Evolutionary conservation across 2,797 vertebrate genomes (phyloP), one percentile per base, ranked within the genome.

Genomic region (Podargus strigoides): DNA sequence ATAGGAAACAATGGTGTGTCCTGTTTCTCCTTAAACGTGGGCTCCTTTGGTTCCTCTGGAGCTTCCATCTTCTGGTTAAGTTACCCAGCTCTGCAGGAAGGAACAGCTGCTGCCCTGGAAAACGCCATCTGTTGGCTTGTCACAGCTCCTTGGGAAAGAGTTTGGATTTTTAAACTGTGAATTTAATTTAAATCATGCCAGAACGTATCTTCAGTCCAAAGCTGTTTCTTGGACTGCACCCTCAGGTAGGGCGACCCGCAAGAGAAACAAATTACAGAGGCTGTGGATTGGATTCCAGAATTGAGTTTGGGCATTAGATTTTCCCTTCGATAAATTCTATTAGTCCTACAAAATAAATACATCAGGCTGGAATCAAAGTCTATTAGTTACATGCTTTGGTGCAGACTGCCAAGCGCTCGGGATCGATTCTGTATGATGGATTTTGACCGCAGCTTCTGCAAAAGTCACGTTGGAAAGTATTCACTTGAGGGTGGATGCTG

Each of bases 101-200:
- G 92, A 95, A n/a, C 96, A 96, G 95, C 91, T 96, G 96, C 93
- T 90, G 89, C 41, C 94, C 89, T 82, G 95, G 94, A 96, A 95
- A 97, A 50, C 6, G 42, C 91, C 28, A 5, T 92, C 95, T 96
- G 89, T 90, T 95, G 85, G 21, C 94, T 92, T 93, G 94, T 96
- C 94, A 82, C 85, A 86, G 28, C 79, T 52, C 14, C 91, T 94
- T n/a, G 74, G 74, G 80, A 8, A 73, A 34, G 85, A 37, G 69
- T 28, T 90, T 74, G 69, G 93, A 90, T 91, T 68, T 62, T 60
- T 28, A 17, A 67, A 60, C 58, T 8, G 41, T 23, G 53, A 62
- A 83, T 83, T 60, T 60, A 30, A 73, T 77, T 83, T 34, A 21
- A 64, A 21, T 12, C 2, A 85, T 69, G 64, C 64, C 1, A 1